Base-by-base conservation (phyloP, 2,113 vertebrate species). In the Pelobates fuscus region DNA sequence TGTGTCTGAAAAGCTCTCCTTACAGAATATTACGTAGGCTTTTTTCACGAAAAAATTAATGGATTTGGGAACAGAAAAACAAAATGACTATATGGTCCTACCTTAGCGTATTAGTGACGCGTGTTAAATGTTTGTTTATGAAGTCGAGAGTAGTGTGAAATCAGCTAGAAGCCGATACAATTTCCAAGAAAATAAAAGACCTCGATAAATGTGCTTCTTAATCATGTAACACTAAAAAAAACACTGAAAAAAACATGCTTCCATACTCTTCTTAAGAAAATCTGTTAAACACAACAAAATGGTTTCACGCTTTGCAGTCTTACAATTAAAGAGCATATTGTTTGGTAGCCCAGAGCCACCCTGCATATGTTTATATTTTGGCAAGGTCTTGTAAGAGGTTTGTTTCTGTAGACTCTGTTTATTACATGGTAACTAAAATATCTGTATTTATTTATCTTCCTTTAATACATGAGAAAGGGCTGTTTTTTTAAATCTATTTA, bases 221-320 rank as follows among this genome's bases (percentile, higher is more conserved):
- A 55, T 55, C 52, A 55, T 23, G 52, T 55, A 55, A 55, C 52
- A 55, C 52, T 55, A n/a, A 55, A 55, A 55, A 17, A 49, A 55
- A 55, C 52, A 55, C 52, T 55, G 52, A 55, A 55, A 55, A 17
- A 49, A 55, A 55, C 52, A 55, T 55, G 52, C 52, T 23, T 52
- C 52, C 7, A n/a, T 55, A 55, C n/a, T 8, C 52, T 55, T 55
- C 3, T 23, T n/a, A 5, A 5, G 18, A 10, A 21, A 55, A 55
- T 55, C 52, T 55, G 52, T 55, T 55, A 55, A 55, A 55, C 52
- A n/a, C 6, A 55, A 20, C 52, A 55, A 55, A 55, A 23, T 55
- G 52, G n/a, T 55, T 55, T 55, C 52, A 55, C 52, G 21, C 52
- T 55, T 55, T 55, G n/a, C 6, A 55, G n/a, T 23, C 52, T 55